These are phyloP conservation scores for Telenomus remus DNA, from an alignment of 1,140 invertebrate species.

Conservation along the genomic window DNA sequence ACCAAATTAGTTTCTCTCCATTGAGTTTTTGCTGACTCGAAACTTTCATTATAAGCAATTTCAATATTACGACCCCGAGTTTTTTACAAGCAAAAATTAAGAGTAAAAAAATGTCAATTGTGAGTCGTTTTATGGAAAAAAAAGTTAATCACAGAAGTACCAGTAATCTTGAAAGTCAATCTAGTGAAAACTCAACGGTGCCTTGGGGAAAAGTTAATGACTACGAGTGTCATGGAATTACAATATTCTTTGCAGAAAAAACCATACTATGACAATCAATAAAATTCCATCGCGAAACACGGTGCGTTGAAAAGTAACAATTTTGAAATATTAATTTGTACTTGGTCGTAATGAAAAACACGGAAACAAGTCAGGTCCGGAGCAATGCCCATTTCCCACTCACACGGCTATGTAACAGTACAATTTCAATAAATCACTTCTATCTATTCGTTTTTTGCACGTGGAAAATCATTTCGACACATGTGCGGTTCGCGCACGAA, in stretches of 20 bases:
- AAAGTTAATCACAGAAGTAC: too few relatives aligned
- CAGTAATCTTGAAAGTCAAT: too few relatives aligned
- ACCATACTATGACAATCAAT: too few relatives aligned
- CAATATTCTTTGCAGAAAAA: too few relatives aligned
- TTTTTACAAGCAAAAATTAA: too few relatives aligned
- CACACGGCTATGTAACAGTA: slow-evolving; percentile 9
- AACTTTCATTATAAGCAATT: background rate
- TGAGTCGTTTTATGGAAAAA: too few relatives aligned
- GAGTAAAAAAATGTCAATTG: too few relatives aligned
- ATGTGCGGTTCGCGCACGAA: slow-evolving; percentile 5
- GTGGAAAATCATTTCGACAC: slow-evolving; percentile 25
- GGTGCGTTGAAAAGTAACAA: background rate
- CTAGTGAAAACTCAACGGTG: too few relatives aligned
- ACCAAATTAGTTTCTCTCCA: background rate
- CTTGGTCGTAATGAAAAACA: background rate
- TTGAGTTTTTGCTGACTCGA: background rate
- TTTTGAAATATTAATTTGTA: background rate
- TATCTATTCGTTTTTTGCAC: slow-evolving; percentile 17
- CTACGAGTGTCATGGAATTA: too few relatives aligned
- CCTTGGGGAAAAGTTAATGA: too few relatives aligned
- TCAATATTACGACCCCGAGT: too few relatives aligned
- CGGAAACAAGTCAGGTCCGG: background rate
- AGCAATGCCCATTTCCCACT: slow-evolving; percentile 15
- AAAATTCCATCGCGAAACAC: too few relatives aligned
- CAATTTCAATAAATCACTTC: slow-evolving; percentile 36